Base-by-base conservation (phyloP, 2,888 invertebrate genomes). In the Malachius bipustulatus region DNA sequence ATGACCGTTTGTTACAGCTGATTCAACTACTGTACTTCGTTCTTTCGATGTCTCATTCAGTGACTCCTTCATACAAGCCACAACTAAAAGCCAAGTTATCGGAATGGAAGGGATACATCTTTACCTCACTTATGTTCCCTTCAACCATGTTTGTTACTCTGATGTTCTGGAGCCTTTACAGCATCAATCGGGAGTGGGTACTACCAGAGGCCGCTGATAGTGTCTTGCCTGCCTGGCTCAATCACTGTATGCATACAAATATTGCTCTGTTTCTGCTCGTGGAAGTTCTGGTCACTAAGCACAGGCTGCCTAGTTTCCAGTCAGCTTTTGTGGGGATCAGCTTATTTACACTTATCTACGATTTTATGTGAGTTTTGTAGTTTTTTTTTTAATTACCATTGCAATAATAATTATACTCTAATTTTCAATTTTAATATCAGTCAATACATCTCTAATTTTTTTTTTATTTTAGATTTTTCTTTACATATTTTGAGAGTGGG, bases 161-260 rank as follows among this genome's bases (percentile, higher is more conserved):
- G 9, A 30, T 34, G 29, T 34, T 34, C 14, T 34, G 34, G 34
- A 31, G 10, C 14, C 12, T 34, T 4, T 34, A 34, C 14, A 10
- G 4, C 9, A 34, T 34, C 4, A 34, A 34, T 24, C 9, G 34
- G 11, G 34, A 34, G 14, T 30, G 6, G 13, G 34, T 34, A 4
- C 14, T 34, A 11, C 34, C 34, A 9, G 29, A 31, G 14, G 34
- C 14, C 9, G 8, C 14, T 4, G 34, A 34, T 30, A 14, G 10
- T 6, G 6, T 31, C 14, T 6, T 34, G 4, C 34, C 34, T 4
- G 9, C 6, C 9, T 34, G 34, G 34, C n/a, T 34, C 4, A 34
- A 34, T 13, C 34, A 34, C 12, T 32, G 14, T 6, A 9, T 34
- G 9, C 34, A 34, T 24, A 34, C 34, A 4, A 34, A 31, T 11